Evolutionary conservation across 2,113 vertebrate species (phyloP).

Genomic region (Triplophysa tibetana): DNA sequence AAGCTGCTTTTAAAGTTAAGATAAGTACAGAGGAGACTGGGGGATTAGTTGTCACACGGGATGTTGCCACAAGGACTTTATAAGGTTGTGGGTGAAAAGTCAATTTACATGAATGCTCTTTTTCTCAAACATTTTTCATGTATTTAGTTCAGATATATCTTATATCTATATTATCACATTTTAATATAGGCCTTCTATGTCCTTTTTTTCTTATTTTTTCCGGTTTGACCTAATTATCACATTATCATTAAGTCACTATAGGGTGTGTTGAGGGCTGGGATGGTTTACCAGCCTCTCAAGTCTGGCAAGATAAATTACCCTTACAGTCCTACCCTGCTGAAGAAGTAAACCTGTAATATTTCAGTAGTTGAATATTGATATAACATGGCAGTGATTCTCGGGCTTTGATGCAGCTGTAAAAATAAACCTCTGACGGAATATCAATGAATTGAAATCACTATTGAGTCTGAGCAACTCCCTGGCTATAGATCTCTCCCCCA

Average conservation of each 20-base stretch:
- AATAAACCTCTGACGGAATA: background rate
- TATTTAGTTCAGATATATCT: too few relatives aligned
- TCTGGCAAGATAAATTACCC: conserved; percentile 5
- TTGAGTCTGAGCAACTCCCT: background rate
- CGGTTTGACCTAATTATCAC: too few relatives aligned
- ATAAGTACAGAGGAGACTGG: background rate
- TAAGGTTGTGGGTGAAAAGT: too few relatives aligned
- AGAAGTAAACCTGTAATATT: background rate
- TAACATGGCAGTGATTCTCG: background rate
- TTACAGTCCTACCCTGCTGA: background rate
- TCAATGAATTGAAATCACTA: conserved; percentile 20
- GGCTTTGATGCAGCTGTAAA: conserved; percentile 20
- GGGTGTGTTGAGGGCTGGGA: conserved; percentile 7
- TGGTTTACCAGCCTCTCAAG: conserved; percentile 9
- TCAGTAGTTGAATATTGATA: background rate
- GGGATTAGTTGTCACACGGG: too few relatives aligned
- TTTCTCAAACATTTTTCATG: too few relatives aligned
- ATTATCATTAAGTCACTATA: background rate
- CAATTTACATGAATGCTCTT: too few relatives aligned
- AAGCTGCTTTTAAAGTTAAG: background rate
- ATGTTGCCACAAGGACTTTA: too few relatives aligned
- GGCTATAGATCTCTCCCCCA: background rate
- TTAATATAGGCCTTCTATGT: too few relatives aligned
- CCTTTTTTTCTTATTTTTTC: too few relatives aligned
- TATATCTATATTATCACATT: too few relatives aligned